Base-by-base conservation (phyloP, 2,888 invertebrate species). In the Sussaba pulchella region DNA sequence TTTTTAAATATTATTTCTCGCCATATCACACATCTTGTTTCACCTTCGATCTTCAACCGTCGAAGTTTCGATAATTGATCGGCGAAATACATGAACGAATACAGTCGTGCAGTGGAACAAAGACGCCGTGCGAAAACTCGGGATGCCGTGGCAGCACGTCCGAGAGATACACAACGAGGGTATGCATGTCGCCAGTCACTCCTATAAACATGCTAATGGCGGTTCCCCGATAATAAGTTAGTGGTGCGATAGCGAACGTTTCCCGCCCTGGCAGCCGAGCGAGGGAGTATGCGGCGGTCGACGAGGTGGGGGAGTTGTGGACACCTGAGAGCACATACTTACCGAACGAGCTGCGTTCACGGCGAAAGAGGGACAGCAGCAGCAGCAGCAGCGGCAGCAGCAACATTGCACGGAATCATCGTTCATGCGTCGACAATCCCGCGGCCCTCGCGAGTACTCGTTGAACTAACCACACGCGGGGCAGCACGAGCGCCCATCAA, bases 181-280 rank as follows among this genome's bases (percentile, higher is more conserved):
- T 82, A 79, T 83, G 83, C 86, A 85, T 87, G 86, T 87, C 84
- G 82, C 82, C 85, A 75, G 82, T 87, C 86, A 82, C 85, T 88
- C 88, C 86, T 87, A 89, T 88, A 88, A 89, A 89, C 85, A 88
- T 88, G 87, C 88, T 89, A 89, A 89, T 89, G 85, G 88, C 86
- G 88, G 84, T 88, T 85, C 82, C n/a, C 83, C 84, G 88, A 89
- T 89, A 89, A 89, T 89, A 89, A 89, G 86, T 88, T 86, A 87
- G 86, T 85, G 87, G 83, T 77, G 81, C 81, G 86, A 85, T 87
- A 85, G 84, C 70, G 59, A 6, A 52, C 36, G 72, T 78, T 52
- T 63, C 67, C 54, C 41, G 52, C 63, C 73, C 63, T 73, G 63
- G 54, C 41, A 41, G 39, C 36, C 24, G 24, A 26, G 26, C 79